Conservation (phyloP, 2,797 vertebrate genomes). For the Sternarchorhynchus goeldii region DNA sequence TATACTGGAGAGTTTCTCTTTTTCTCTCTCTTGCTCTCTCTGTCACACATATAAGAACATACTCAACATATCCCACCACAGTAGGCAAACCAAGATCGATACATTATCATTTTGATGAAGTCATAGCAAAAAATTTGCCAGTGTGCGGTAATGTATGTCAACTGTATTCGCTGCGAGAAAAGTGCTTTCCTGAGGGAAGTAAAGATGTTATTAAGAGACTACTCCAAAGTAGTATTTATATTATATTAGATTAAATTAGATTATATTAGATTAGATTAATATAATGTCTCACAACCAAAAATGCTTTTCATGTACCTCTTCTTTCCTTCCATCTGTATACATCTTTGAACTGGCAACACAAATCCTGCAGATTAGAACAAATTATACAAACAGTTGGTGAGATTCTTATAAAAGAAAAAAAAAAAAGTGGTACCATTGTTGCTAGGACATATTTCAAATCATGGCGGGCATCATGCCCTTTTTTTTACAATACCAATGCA, state of each 20-base stretch:
- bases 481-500: constrained; percentile 34
- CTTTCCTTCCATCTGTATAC: neutral
- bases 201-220: neutral
- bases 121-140: constrained; percentile 23
- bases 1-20: neutral
- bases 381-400: neutral
- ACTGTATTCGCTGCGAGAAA: neutral
- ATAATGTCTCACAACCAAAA: neutral
- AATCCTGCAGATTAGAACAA: neutral
- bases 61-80: constrained; percentile 29
- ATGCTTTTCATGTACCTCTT: neutral
- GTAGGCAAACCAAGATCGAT: constrained; percentile 53
- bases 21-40: neutral
- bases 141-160: neutral
- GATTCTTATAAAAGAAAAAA: neutral
- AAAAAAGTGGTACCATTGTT: neutral
- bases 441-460: constrained; percentile 26
- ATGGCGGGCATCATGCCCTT: constrained; percentile 42
- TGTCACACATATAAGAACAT: neutral
- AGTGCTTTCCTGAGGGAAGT: neutral
- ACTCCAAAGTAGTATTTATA: too few relatives aligned
- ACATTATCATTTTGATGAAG: constrained; percentile 57
- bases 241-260: neutral
- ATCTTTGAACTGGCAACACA: neutral
- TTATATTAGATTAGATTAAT: neutral